A percentile compares a stretch with the other conserved stretches of the same genome.
phyloP scores from a whole-genome alignment of 2,113 vertebrate genomes.

The Spheniscus mendiculus region DNA sequence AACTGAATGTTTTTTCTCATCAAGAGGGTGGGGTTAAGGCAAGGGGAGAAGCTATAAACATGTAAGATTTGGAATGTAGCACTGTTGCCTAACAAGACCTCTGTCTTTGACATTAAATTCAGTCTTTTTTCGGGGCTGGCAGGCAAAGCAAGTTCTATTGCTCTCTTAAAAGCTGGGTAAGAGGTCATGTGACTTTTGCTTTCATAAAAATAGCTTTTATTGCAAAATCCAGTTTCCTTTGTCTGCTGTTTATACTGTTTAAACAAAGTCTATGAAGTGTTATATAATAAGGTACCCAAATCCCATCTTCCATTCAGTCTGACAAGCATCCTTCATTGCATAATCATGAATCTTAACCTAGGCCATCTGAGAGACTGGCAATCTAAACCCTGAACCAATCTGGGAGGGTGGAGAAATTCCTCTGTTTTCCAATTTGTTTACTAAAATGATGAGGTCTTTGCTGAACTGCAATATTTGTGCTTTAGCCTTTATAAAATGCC shows the following conservation, averaged over 20 bases:
- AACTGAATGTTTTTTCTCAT: not conserved
- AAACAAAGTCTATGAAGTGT: slow-evolving; percentile 38
- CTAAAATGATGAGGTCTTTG: not conserved
- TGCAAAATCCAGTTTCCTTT: slow-evolving; percentile 60
- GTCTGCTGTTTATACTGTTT: slow-evolving; percentile 55
- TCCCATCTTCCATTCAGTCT: not conserved
- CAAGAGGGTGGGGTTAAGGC: not conserved
- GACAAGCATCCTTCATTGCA: not conserved
- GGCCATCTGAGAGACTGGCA: not conserved
- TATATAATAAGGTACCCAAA: slow-evolving; percentile 48
- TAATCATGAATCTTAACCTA: not conserved
- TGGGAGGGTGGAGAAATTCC: not conserved
- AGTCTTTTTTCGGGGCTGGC: slow-evolving; percentile 36
- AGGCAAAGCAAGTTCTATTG: slow-evolving; percentile 45
- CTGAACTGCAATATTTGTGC: not conserved
- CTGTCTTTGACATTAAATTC: slow-evolving; percentile 47
- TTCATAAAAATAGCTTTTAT: slow-evolving; percentile 65
- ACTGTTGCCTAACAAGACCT: slow-evolving; percentile 18
- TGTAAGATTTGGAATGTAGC: slow-evolving; percentile 35
- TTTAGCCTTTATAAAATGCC: slow-evolving; percentile 1
- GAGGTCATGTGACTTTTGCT: slow-evolving; percentile 38
- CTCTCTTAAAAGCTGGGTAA: slow-evolving; percentile 17
- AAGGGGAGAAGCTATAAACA: slow-evolving; percentile 29
- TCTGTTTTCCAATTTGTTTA: not conserved
- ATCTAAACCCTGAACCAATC: not conserved